Base-by-base conservation (phyloP, 2,797 vertebrate genomes). In the Gadopsis bispinosus region DNA sequence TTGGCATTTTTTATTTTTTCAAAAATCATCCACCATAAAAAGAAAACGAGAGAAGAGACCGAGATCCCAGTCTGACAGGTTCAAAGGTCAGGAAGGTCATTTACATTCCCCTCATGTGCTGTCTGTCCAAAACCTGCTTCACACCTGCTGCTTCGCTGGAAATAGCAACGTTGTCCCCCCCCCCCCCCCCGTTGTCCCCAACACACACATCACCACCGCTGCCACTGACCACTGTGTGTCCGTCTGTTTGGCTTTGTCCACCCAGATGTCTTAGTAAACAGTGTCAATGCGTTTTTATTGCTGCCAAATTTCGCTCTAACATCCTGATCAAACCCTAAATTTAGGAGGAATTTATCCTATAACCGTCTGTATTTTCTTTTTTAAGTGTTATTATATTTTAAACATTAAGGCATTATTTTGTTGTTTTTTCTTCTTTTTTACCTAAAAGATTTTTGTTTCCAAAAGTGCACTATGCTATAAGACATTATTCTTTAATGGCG, bases 61-160 rank as follows among this genome's bases (percentile, higher is more conserved):
- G 19, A 41, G 48, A 78, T 66, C 26, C 45, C 41, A 16, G 29
- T 60, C 26, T 58, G 82, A 86, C 78, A 65, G 74, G 69, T 62
- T 43, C 43, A 83, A 86, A 90, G 91, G 86, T 84, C 86, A 89
- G 22, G 31, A 43, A 88, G 87, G 75, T 80, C 69, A 50, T 90
- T 89, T 85, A 55, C 78, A 89, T 88, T 87, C 81, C 59, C 45
- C 58, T 81, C 82, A 31, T 80, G 73, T 56, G 69, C 78, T 43
- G 73, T 76, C 65, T 60, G 80, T 79, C 80, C 79, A 43, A 82
- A 82, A 83, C 72, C 81, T 69, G 84, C 81, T 80, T 66, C 85
- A 86, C 82, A 80, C 89, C 83, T 85, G 85, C 87, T 83, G 83
- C 83, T 20, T 29, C 51, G 83, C 60, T 80, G 86, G 87, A 89